These are phyloP conservation scores for Sebastes taczanowskii DNA, from an alignment of 2,797 vertebrate genomes.

Conservation along the genomic window DNA sequence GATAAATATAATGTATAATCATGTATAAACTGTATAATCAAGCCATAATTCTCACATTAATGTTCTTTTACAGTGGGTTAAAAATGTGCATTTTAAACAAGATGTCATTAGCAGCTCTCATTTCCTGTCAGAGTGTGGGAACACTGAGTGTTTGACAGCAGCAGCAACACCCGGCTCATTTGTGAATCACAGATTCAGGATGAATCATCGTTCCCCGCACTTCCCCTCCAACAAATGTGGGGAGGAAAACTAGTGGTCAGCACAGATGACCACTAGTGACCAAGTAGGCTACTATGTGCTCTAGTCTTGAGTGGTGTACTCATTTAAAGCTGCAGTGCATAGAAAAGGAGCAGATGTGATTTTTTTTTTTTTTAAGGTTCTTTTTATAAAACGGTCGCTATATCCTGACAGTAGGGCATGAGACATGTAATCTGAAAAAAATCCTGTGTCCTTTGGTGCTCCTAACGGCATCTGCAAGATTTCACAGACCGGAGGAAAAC, in stretches of 20 bases:
- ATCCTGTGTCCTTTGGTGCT: too few relatives aligned
- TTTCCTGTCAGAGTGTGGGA: slow-evolving; percentile 44
- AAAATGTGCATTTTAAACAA: background rate
- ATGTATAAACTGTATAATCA: background rate
- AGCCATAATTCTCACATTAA: background rate
- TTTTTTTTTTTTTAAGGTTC: too few relatives aligned
- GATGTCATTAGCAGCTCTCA: slow-evolving; percentile 5
- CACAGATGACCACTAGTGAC: slow-evolving; percentile 43
- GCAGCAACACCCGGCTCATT: slow-evolving; percentile 50
- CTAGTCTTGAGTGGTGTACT: background rate
- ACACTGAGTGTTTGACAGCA: slow-evolving; percentile 55
- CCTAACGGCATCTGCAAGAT: too few relatives aligned
- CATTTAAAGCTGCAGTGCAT: too few relatives aligned
- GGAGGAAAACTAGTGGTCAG: slow-evolving; percentile 37
- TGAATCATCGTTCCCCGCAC: slow-evolving; percentile 65
- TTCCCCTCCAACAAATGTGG: slow-evolving; percentile 46
- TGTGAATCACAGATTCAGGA: slow-evolving; percentile 58
- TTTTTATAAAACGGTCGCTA: too few relatives aligned
- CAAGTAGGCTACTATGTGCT: background rate
- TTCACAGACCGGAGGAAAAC: too few relatives aligned
- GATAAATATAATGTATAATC: background rate
- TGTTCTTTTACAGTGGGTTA: background rate
- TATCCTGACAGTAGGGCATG: too few relatives aligned
- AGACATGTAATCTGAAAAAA: too few relatives aligned
- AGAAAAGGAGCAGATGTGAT: too few relatives aligned